Evolutionary conservation across 2,797 vertebrate genomes (phyloP).

Genomic region (Dipus sagitta): DNA sequence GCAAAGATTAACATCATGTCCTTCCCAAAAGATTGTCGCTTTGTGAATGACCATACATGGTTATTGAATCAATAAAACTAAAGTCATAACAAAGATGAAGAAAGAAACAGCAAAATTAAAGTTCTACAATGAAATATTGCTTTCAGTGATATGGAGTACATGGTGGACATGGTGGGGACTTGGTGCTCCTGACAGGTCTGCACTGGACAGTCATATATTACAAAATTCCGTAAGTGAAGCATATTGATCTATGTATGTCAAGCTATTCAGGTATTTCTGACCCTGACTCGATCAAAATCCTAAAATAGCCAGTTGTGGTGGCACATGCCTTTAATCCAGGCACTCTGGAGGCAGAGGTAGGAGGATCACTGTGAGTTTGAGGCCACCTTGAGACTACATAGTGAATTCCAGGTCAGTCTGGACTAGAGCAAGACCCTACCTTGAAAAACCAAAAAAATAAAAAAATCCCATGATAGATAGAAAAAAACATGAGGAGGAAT

Average conservation of each 20-base stretch:
- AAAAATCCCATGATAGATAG: neutral
- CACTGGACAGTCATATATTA: neutral
- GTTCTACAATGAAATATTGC: neutral
- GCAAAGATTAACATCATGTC: neutral
- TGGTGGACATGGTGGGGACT: neutral
- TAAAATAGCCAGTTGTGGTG: neutral
- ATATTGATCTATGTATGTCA: neutral
- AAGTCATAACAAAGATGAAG: conserved; percentile 15
- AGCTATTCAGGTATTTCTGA: neutral
- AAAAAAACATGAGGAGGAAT: neutral
- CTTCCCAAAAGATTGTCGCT: neutral
- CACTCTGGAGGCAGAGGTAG: too few relatives aligned
- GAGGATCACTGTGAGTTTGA: too few relatives aligned
- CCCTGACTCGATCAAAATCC: conserved; percentile 6
- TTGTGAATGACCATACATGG: neutral
- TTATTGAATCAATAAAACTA: neutral
- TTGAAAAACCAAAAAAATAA: too few relatives aligned
- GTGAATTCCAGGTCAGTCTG: too few relatives aligned
- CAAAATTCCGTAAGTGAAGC: neutral
- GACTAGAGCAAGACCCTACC: too few relatives aligned
- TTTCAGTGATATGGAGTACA: neutral
- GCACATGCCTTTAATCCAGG: too few relatives aligned
- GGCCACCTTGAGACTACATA: too few relatives aligned
- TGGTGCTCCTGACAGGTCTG: neutral
- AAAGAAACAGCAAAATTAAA: conserved; percentile 16